Evolutionary conservation across 2,888 invertebrate genomes (phyloP), one percentile per base, ranked within the genome.

Genomic region (Choristoneura rosaceana): DNA sequence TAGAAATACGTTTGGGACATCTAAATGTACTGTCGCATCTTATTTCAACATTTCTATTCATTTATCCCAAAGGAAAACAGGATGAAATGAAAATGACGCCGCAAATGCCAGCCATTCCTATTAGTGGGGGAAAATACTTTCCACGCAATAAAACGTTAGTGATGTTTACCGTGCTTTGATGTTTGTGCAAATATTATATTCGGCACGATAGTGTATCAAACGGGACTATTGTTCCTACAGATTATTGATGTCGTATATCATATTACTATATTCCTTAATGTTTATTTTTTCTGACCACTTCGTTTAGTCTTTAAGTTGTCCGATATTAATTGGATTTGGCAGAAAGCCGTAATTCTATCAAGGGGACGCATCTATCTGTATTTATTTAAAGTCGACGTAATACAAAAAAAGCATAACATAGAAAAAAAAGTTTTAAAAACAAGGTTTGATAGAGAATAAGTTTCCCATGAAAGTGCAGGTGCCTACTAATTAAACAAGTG

Each of bases 121-220:
- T 73, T 73, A 73, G 63, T 43, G 43, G 67, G 17, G 59, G 43
- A 64, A 63, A 73, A 64, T 68, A 50, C 38, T 60, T 41, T 58
- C 50, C 33, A 64, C 64, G 73, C 73, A 73, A 73, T 73, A 69
- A 73, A 69, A 59, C 59, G 41, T 25, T 38, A 33, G 66, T 38
- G 47, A 67, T 71, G 59, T 73, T 73, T 68, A 59, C 64, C 50
- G 52, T 64, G 52, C 68, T 73, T 69, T 69, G 73, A 73, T 68
- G 59, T 64, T 52, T 52, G 58, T 50, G 68, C 52, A 69, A 73
- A 73, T 64, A 73, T 73, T 43, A 69, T 64, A 63, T 59, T 59
- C 61, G 61, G 34, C 33, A 50, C n/a, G 41, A 63, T 73, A 68
- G 41, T 62, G 38, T 66, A 63, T 69, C 64, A 43, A 63, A 68